Conservation (phyloP, 2,797 vertebrate species). For the Agapornis canus region DNA sequence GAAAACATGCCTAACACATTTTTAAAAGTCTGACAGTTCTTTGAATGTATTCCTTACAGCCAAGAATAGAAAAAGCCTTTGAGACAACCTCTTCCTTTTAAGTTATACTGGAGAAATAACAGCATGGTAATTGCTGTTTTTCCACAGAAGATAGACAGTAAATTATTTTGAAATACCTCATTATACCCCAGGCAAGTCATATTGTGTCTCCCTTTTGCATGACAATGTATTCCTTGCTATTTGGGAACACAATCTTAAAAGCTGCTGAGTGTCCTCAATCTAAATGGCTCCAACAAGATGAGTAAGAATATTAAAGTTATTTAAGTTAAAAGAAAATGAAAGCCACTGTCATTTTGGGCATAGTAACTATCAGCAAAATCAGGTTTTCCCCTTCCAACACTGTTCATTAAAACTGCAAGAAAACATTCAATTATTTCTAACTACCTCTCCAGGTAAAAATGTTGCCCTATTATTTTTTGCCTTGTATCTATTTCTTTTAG, state of each 20-base stretch:
- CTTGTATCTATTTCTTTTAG: background rate
- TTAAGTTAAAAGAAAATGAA: conserved; percentile 14
- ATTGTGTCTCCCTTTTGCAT: background rate
- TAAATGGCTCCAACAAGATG: background rate
- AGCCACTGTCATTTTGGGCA: background rate
- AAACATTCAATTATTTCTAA: background rate
- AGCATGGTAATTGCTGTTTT: conserved; percentile 41
- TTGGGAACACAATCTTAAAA: conserved; percentile 3
- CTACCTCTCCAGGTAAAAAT: background rate
- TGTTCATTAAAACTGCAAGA: background rate
- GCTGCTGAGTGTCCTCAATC: background rate
- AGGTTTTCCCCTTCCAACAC: background rate
- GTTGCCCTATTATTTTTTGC: background rate
- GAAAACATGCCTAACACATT: background rate
- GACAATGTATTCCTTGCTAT: background rate
- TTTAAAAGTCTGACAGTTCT: background rate
- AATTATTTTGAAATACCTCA: conserved; percentile 44
- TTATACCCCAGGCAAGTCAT: conserved; percentile 23
- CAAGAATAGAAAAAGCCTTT: background rate
- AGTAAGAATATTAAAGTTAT: conserved; percentile 5
- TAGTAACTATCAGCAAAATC: background rate
- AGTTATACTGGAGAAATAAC: conserved; percentile 1
- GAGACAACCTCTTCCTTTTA: conserved; percentile 24
- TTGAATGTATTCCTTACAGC: background rate
- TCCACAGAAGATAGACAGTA: background rate